Base-by-base conservation (phyloP, 2,888 invertebrate species). In the Pseudolycoriella hygida region DNA sequence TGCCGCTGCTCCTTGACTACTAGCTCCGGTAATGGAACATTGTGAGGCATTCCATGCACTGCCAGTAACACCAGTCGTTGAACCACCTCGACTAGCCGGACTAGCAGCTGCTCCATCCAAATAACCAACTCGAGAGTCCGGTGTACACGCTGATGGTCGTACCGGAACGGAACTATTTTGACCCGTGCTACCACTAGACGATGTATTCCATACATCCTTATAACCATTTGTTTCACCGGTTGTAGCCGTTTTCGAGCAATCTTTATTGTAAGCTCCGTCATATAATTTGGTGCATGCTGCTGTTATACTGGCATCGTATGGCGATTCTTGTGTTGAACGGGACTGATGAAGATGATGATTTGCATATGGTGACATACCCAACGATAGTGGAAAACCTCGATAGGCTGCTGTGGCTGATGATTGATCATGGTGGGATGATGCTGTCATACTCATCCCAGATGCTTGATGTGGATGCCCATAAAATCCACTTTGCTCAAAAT, bases 401-500 rank as follows among this genome's bases (percentile, higher is more conserved):
- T 88, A 86, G 30, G 73, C 72, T 8, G 75, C 74, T 39, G 77
- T 77, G 44, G 76, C 76, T 41, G 65, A 63, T 53, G 78, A 71
- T 66, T 84, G 79, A 68, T 82, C 77, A 55, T 87, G 84, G 56
- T 77, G 77, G 52, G 75, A 74, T 52, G 73, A 73, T 49, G 76
- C 71, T 57, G 77, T 68, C 66, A 74, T 69, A 49, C 78, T 73
- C 60, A 72, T 70, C 52, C 71, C 75, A 54, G 77, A 73, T 50
- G 76, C 74, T 70, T 88, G 81, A 70, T 87, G 81, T 62, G 88
- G 88, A 67, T 88, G 87, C 60, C 89, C 88, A 72, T 92, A 90
- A 73, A 92, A 92, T 68, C 89, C 89, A 67, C 84, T 83, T 73
- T 90, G 90, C 73, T 90, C 90, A 68, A 90, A 92, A 68, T 90